Conservation (phyloP, 2,113 vertebrate species). For the Channa argus region DNA sequence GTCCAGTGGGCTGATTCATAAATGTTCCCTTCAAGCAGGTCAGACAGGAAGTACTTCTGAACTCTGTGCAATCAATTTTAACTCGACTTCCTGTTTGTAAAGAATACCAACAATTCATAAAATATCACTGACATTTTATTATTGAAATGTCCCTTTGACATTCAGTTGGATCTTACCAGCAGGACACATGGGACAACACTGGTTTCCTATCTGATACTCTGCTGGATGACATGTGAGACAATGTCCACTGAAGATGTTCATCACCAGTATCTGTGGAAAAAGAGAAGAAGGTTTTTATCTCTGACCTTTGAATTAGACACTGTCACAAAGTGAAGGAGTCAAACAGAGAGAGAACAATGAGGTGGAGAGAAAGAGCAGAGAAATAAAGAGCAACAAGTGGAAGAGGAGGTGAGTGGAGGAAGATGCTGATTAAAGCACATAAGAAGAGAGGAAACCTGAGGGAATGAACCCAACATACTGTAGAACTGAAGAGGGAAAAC, state of each 20-base stretch:
- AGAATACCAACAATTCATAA: accelerated
- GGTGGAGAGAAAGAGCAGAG: no score
- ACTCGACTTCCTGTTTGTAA: conserved; percentile 26
- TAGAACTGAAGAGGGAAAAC: no score
- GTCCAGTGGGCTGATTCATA: conserved; percentile 9
- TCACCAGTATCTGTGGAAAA: neutral
- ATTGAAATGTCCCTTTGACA: neutral
- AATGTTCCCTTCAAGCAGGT: neutral
- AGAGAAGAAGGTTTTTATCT: no score
- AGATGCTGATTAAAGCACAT: no score
- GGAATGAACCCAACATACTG: no score
- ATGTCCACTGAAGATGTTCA: neutral
- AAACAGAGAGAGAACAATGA: no score
- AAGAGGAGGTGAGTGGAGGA: no score
- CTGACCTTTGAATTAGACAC: no score
- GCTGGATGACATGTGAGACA: neutral
- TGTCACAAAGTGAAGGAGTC: no score
- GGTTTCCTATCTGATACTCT: neutral
- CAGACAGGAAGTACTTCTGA: neutral
- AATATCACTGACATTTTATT: no score
- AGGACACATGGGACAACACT: conserved; percentile 12
- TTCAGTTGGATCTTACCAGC: conserved; percentile 16
- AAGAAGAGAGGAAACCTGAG: no score
- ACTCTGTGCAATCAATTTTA: conserved; percentile 16
- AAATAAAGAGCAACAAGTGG: no score